phyloP scores from a whole-genome alignment of 2,113 vertebrate genomes.

The Onychostruthus taczanowskii region DNA sequence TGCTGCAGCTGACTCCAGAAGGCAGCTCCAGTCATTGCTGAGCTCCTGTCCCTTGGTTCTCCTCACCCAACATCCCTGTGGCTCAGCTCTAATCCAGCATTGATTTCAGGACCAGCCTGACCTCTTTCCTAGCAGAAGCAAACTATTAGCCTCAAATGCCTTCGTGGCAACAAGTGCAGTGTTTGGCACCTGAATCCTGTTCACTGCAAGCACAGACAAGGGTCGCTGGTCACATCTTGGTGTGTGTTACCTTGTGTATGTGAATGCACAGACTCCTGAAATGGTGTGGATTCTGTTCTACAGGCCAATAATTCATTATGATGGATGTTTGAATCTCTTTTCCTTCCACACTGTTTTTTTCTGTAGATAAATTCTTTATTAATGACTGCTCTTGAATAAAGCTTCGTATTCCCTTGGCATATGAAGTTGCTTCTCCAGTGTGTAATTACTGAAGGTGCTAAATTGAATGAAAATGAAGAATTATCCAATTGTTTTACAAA shows the following conservation, averaged over 20 bases:
- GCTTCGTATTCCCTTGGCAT: background rate
- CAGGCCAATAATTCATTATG: background rate
- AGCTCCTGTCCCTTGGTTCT: background rate
- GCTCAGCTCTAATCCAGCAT: background rate
- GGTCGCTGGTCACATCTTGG: background rate
- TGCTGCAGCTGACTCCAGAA: background rate
- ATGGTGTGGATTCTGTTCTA: background rate
- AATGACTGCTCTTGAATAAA: background rate
- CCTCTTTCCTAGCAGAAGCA: background rate
- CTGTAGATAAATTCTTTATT: background rate
- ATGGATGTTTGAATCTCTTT: background rate
- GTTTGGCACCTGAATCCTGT: background rate
- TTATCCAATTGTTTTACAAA: background rate
- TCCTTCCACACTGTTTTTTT: background rate
- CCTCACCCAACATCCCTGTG: background rate
- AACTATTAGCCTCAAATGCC: background rate
- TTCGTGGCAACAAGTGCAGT: background rate
- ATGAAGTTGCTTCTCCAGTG: background rate
- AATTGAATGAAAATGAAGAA: background rate
- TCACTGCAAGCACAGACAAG: background rate
- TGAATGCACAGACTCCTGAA: background rate
- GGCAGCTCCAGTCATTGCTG: background rate
- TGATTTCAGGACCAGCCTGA: background rate
- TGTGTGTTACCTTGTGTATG: accelerated
- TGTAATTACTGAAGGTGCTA: background rate